Evolutionary conservation across 2,888 invertebrate species (phyloP).

Genomic region (Harpalus rubripes): DNA sequence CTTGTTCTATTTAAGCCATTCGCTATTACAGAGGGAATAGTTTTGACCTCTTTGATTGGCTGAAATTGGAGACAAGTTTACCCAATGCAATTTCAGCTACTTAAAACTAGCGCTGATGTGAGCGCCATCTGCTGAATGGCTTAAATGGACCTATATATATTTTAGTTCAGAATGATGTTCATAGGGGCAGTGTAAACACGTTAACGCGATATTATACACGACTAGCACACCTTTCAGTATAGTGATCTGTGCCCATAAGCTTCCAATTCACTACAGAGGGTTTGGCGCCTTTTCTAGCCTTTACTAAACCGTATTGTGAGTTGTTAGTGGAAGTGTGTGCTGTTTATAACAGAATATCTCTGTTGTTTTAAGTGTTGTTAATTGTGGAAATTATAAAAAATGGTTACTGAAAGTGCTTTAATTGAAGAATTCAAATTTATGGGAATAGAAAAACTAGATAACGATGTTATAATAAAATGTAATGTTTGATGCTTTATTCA

Average conservation of each 20-base stretch:
- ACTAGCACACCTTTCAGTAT: too few species aligned
- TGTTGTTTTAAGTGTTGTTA: conserved; percentile 23
- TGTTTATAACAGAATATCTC: conserved; percentile 11
- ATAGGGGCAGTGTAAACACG: too few species aligned
- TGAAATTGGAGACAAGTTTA: too few species aligned
- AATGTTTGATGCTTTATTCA: background rate
- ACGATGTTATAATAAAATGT: conserved; percentile 59
- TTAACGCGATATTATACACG: too few species aligned
- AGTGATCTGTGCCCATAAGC: background rate
- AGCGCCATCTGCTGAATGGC: too few species aligned
- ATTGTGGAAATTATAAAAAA: conserved; percentile 53
- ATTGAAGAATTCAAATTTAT: conserved; percentile 71
- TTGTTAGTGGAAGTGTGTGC: background rate
- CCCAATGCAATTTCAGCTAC: too few species aligned
- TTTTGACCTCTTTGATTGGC: too few species aligned
- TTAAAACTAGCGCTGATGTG: too few species aligned
- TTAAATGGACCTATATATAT: too few species aligned
- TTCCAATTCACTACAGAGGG: background rate
- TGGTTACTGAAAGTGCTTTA: conserved; percentile 69
- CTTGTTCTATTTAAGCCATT: too few species aligned
- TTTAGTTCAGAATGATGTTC: too few species aligned
- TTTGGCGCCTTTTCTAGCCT: conserved; percentile 65
- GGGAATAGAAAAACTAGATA: conserved; percentile 69
- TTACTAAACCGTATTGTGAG: background rate
- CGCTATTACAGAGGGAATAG: too few species aligned